Evolutionary conservation across 1,140 invertebrate genomes (phyloP).

Genomic region (Aphaenogaster ashmeadi): DNA sequence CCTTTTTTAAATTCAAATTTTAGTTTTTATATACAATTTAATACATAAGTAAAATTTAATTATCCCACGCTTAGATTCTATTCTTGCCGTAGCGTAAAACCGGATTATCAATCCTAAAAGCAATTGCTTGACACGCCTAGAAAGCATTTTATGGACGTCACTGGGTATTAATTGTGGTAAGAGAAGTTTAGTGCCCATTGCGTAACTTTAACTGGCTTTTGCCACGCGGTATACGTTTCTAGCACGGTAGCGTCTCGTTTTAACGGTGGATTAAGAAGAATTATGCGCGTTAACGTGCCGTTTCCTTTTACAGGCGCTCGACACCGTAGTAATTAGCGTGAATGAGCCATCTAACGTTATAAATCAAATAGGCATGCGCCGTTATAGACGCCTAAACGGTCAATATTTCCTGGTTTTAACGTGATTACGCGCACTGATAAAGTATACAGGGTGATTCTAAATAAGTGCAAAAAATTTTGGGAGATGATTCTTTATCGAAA

Average conservation of each 20-base stretch:
- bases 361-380: background rate
- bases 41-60: background rate
- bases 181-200: constrained; percentile 45
- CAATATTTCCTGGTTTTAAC: constrained; percentile 14
- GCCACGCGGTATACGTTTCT: constrained; percentile 12
- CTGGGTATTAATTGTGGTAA: constrained; percentile 22
- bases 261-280: constrained; percentile 43
- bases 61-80: background rate
- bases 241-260: constrained; percentile 32
- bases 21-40: background rate
- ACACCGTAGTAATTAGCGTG: constrained; percentile 26
- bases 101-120: constrained; percentile 7
- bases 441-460: background rate
- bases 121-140: background rate
- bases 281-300: constrained; percentile 33
- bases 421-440: background rate
- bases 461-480: no score
- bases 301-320: constrained; percentile 31
- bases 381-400: background rate
- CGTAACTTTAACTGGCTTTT: constrained; percentile 33
- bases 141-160: constrained; percentile 1
- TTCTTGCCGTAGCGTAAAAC: background rate
- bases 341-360: background rate
- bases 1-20: background rate
- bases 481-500: no score